A percentile compares a stretch with the other conserved stretches of the same genome.
Conservation (phyloP, 2,113 vertebrate species). For the Triplophysa dalaica region DNA sequence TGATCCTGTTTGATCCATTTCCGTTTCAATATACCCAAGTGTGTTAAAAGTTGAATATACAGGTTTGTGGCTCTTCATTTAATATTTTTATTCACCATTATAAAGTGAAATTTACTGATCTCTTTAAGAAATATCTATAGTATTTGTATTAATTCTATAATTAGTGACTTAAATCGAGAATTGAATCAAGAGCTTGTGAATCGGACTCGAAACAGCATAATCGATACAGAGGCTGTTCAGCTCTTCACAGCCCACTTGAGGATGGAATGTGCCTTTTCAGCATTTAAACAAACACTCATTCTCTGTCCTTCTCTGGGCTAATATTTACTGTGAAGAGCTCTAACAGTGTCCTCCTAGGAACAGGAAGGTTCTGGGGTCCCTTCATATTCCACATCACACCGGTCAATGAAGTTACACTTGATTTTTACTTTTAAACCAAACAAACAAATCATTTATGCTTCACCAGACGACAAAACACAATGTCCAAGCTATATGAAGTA, state of each 20-base stretch:
- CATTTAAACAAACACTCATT: constrained; percentile 29
- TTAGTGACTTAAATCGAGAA: too few species aligned
- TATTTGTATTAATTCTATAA: too few species aligned
- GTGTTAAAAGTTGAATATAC: neutral
- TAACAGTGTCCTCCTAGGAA: neutral
- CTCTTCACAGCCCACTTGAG: constrained; percentile 26
- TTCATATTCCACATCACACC: too few species aligned
- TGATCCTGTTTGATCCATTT: too few species aligned
- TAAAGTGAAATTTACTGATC: too few species aligned
- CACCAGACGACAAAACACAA: too few species aligned
- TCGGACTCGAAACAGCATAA: too few species aligned
- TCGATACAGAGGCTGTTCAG: neutral
- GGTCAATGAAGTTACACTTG: neutral
- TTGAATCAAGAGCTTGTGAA: too few species aligned
- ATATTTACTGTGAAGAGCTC: constrained; percentile 18
- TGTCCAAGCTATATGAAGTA: neutral
- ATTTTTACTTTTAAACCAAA: neutral
- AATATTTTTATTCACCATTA: too few species aligned
- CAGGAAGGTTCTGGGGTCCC: neutral
- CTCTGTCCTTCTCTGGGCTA: neutral
- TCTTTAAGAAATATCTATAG: too few species aligned
- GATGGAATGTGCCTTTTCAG: constrained; percentile 39
- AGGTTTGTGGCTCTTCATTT: too few species aligned
- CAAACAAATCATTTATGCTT: too few species aligned
- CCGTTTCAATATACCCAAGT: neutral